These are phyloP conservation scores for Lutraria lutraria DNA, from an alignment of 2,888 invertebrate genomes.

Conservation along the genomic window DNA sequence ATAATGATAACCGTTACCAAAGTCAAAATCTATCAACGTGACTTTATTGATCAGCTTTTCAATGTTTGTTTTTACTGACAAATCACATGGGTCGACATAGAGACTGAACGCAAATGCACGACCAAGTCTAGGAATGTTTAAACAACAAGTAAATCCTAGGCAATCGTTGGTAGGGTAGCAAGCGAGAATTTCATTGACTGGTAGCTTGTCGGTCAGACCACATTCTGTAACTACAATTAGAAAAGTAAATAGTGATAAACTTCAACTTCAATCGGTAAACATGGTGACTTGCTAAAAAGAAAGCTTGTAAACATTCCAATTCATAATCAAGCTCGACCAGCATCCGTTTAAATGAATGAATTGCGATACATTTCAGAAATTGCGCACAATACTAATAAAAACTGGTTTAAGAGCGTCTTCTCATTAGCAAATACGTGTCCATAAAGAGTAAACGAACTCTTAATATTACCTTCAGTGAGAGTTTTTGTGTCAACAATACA, in stretches of 20 bases:
- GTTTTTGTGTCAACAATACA: slow-evolving; percentile 5
- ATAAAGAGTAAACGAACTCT: too few species aligned
- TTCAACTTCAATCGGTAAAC: too few species aligned
- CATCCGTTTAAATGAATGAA: too few species aligned
- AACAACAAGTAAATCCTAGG: slow-evolving; percentile 20
- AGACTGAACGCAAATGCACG: not conserved
- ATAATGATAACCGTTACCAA: slow-evolving; percentile 16
- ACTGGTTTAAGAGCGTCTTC: too few species aligned
- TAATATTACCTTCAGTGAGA: not conserved
- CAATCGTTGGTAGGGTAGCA: not conserved
- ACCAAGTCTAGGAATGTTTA: not conserved
- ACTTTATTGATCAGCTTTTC: not conserved
- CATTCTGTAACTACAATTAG: not conserved
- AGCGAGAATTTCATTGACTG: not conserved
- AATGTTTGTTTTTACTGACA: not conserved
- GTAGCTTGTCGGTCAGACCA: not conserved
- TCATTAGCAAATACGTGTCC: too few species aligned
- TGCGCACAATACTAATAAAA: too few species aligned
- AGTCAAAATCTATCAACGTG: slow-evolving; percentile 21
- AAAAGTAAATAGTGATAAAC: too few species aligned
- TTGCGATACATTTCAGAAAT: too few species aligned
- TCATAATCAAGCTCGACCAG: too few species aligned
- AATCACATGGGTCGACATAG: slow-evolving; percentile 4
- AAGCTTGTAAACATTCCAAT: too few species aligned
- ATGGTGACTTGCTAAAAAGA: too few species aligned